A percentile compares a stretch with the other conserved stretches of the same genome.
Evolutionary conservation across 2,797 vertebrate genomes (phyloP).

Genomic region (Brachyrhaphis roseni): DNA sequence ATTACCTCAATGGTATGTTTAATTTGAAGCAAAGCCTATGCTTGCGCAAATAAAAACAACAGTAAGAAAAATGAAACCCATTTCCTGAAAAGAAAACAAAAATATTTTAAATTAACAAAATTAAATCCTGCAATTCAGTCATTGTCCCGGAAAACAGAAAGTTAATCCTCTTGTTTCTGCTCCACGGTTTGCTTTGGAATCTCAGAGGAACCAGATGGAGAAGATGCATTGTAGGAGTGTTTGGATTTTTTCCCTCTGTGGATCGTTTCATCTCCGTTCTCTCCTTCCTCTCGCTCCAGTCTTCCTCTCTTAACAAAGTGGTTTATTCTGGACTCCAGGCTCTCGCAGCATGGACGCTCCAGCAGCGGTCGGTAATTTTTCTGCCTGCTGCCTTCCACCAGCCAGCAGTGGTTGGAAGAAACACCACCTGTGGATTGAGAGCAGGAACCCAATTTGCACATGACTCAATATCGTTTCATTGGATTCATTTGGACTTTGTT

Average conservation of each 20-base stretch:
- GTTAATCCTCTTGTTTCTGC: constrained; percentile 30
- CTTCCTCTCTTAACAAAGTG: constrained; percentile 90
- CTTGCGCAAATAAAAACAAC: background rate
- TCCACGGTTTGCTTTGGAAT: constrained; percentile 24
- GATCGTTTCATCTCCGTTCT: constrained; percentile 69
- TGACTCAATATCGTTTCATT: background rate
- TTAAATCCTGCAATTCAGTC: constrained; percentile 9
- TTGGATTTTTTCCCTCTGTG: constrained; percentile 80
- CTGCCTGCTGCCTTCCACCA: constrained; percentile 88
- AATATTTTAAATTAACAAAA: background rate
- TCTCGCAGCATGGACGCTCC: constrained; percentile 89
- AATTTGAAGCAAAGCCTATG: constrained; percentile 41
- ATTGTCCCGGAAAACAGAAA: background rate
- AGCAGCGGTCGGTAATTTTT: constrained; percentile 88
- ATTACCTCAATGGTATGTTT: constrained; percentile 36
- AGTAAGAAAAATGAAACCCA: background rate
- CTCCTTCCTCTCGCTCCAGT: constrained; percentile 75
- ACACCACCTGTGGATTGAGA: constrained; percentile 58
- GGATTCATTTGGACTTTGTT: background rate
- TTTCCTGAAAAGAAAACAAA: background rate
- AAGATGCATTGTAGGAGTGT: constrained; percentile 52
- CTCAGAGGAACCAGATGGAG: constrained; percentile 18
- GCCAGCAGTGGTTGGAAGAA: constrained; percentile 67
- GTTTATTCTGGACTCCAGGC: constrained; percentile 90
- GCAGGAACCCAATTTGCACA: background rate